Evolutionary conservation across 2,113 vertebrate species (phyloP), one percentile per base, ranked within the genome.

Genomic region (Caloenas nicobarica): DNA sequence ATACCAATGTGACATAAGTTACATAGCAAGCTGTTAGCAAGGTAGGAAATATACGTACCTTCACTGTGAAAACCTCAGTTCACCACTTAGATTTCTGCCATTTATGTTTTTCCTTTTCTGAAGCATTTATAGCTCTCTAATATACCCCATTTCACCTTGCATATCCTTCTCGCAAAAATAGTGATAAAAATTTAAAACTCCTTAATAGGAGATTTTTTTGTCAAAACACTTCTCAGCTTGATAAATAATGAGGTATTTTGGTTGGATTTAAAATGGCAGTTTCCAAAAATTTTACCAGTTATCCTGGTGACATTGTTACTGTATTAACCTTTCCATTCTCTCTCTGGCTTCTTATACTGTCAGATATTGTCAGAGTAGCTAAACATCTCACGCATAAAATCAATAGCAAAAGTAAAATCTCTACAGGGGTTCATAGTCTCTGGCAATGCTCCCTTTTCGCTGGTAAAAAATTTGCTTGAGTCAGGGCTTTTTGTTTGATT

Each of bases 391-490:
- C 40, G 42, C 93, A 95, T 93, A 95, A 97, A 95, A 95, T 87
- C 95, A 91, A 93, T 88, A 91, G 81, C 94, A 96, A 91, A 95
- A 93, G 89, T 95, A 89, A 93, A 96, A 93, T 94, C 95, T 94
- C 95, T 82, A 18, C 89, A 84, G 91, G 92, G 80, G 60, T 78
- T 96, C 91, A 21, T 86, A 60, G 64, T 86, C 83, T 84, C 93
- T 94, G 89, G 77, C 89, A 95, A 57, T 94, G 73, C 69, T 95
- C 44, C 40, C 81, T 95, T 91, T 88, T 38, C 77, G 53, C 53
- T 50, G 65, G 42, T 89, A 86, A 78, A 70, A 58, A 21, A 36
- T 11, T 61, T 74, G 51, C 80, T 88, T 78, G 73, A 92, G 69
- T 97, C 93, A 95, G 86, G 83, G 48, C 4, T 89, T 89, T 95